phyloP scores from a whole-genome alignment of 2,113 vertebrate species.

The Columba janthina region DNA sequence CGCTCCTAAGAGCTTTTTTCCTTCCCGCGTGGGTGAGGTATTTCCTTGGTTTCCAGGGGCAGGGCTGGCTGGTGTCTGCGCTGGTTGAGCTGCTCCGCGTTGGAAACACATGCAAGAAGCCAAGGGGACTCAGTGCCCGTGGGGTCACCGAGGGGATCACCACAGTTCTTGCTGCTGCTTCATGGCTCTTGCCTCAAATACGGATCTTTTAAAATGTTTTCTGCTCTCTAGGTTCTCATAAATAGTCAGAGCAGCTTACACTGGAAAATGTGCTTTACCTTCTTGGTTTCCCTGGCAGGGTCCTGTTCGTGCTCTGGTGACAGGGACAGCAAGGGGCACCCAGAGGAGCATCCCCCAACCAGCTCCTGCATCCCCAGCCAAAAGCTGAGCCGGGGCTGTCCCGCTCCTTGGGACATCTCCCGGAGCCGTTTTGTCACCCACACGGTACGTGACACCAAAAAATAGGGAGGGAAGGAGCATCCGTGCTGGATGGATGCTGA shows the following conservation, averaged over 20 bases:
- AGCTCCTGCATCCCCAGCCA: not conserved
- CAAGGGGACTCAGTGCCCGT: not conserved
- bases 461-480: not conserved
- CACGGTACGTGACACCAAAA: not conserved
- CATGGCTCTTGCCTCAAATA: not conserved
- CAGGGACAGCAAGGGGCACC: rapidly evolving
- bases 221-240: not conserved
- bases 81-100: not conserved
- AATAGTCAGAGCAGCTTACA: not conserved
- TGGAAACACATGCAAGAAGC: not conserved
- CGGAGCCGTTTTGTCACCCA: rapidly evolving
- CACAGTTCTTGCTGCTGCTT: not conserved
- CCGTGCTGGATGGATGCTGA: rapidly evolving
- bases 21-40: not conserved
- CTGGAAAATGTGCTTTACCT: not conserved
- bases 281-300: not conserved
- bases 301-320: no score
- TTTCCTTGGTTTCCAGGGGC: not conserved
- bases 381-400: not conserved
- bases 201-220: not conserved
- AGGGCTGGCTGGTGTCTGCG: not conserved
- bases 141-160: not conserved
- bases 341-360: rapidly evolving
- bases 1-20: not conserved
- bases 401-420: rapidly evolving